A percentile compares a stretch with the other conserved stretches of the same genome.
phyloP scores from a whole-genome alignment of 2,888 invertebrate genomes.

The Drosophila recens region DNA sequence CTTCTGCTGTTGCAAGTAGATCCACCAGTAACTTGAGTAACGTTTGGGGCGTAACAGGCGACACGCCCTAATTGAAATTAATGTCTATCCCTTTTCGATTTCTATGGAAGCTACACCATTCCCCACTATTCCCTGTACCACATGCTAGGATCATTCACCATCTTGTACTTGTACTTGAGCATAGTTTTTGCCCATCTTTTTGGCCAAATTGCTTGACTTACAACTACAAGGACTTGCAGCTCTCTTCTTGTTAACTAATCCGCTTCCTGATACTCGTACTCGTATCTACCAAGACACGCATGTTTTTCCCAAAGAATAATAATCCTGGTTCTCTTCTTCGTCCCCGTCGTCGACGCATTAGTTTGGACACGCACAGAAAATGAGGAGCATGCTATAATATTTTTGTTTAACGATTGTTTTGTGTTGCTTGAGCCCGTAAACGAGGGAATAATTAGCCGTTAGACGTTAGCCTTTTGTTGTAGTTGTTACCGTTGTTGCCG shows the following conservation, averaged over 20 bases:
- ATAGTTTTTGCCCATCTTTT: slow-evolving; percentile 49
- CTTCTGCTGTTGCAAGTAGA: slow-evolving; percentile 20
- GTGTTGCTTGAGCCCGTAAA: slow-evolving; percentile 70
- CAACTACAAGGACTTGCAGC: slow-evolving; percentile 34
- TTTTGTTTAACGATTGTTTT: slow-evolving; percentile 79
- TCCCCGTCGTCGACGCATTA: slow-evolving; percentile 38
- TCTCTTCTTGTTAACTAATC: slow-evolving; percentile 55
- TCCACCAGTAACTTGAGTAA: slow-evolving; percentile 40
- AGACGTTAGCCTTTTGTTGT: slow-evolving; percentile 67
- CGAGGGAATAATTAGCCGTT: slow-evolving; percentile 76
- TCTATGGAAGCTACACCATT: slow-evolving; percentile 36
- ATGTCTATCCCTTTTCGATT: slow-evolving; percentile 77
- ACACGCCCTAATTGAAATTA: slow-evolving; percentile 80
- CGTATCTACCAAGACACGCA: slow-evolving; percentile 53
- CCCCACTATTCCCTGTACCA: not conserved
- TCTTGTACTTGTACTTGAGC: slow-evolving; percentile 47
- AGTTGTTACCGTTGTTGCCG: slow-evolving; percentile 25
- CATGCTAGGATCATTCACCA: not conserved
- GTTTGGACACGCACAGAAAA: slow-evolving; percentile 75
- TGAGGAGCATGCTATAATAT: slow-evolving; percentile 62
- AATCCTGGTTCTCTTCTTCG: not conserved
- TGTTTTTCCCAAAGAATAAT: slow-evolving; percentile 19
- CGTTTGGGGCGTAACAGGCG: slow-evolving; percentile 52
- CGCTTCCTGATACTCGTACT: slow-evolving; percentile 32
- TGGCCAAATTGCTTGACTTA: slow-evolving; percentile 59